Percentiles rank a stretch among this genome's conserved stretches.
Conservation (phyloP, 2,797 vertebrate genomes). For the Coregonus sp. region DNA sequence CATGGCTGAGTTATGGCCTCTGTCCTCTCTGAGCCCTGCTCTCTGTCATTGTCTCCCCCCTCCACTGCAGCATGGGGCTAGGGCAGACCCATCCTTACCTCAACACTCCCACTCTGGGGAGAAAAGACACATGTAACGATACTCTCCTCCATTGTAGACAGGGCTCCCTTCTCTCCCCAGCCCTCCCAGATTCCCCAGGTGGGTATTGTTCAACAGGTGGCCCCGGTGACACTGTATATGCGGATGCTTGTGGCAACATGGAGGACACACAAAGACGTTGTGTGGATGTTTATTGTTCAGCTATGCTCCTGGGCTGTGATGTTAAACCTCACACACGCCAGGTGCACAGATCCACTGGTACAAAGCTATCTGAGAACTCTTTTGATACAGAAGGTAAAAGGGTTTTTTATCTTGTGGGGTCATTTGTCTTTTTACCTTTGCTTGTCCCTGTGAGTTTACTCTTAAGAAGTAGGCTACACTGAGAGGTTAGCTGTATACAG, state of each 20-base stretch:
- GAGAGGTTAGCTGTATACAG: too few relatives aligned
- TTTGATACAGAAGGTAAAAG: neutral
- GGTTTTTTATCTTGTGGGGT: slow-evolving; percentile 6
- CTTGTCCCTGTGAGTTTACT: neutral
- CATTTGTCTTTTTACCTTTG: neutral
- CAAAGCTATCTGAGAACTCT: neutral
- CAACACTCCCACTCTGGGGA: slow-evolving; percentile 50
- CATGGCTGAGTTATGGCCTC: slow-evolving; percentile 61
- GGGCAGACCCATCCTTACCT: slow-evolving; percentile 56
- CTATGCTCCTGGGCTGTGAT: slow-evolving; percentile 28
- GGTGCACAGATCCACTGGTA: slow-evolving; percentile 35
- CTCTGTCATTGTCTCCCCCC: slow-evolving; percentile 47
- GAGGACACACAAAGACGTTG: slow-evolving; percentile 51
- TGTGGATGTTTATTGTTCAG: slow-evolving; percentile 46
- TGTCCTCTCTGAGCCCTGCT: slow-evolving; percentile 50
- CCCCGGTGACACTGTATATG: slow-evolving; percentile 65
- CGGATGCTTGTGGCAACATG: slow-evolving; percentile 53
- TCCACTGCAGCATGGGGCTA: slow-evolving; percentile 38
- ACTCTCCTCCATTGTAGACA: slow-evolving; percentile 40
- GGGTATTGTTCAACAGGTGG: slow-evolving; percentile 67
- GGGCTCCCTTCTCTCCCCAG: neutral
- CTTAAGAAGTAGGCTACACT: too few relatives aligned
- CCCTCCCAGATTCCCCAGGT: slow-evolving; percentile 48
- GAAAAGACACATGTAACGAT: slow-evolving; percentile 41
- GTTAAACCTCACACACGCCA: slow-evolving; percentile 11